Conservation (phyloP, 2,888 invertebrate species). For the Macaria liturata region DNA sequence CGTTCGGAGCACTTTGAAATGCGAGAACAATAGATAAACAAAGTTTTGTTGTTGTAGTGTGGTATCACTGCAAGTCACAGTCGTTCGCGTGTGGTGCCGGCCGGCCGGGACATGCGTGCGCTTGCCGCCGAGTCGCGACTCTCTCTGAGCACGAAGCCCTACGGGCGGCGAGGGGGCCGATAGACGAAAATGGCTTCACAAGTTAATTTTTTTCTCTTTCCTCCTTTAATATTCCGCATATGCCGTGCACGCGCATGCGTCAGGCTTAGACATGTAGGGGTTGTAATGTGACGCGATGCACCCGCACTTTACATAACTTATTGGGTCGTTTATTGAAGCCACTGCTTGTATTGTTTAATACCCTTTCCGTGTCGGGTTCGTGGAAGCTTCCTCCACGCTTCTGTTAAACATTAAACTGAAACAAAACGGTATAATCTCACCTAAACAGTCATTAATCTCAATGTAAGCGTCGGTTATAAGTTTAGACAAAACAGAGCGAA, state of each 20-base stretch:
- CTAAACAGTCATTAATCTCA: conserved; percentile 66
- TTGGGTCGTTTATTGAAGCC: conserved; percentile 79
- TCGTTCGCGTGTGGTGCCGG: conserved; percentile 48
- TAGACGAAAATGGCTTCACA: conserved; percentile 84
- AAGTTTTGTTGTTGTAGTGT: conserved; percentile 41
- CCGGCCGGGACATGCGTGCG: conserved; percentile 53
- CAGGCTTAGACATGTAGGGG: conserved; percentile 67
- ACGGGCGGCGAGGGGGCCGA: conserved; percentile 75
- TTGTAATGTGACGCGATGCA: conserved; percentile 80
- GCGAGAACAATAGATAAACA: conserved; percentile 17
- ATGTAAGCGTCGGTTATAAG: conserved; percentile 44
- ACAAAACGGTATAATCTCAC: conserved; percentile 60
- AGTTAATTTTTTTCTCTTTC: conserved; percentile 84
- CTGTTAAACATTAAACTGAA: conserved; percentile 68
- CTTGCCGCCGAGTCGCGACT: conserved; percentile 62
- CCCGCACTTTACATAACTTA: conserved; percentile 81
- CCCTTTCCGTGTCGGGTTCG: conserved; percentile 77
- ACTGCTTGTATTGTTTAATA: conserved; percentile 79
- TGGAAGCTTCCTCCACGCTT: conserved; percentile 65
- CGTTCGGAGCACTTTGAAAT: conserved; percentile 39
- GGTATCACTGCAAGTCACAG: conserved; percentile 55
- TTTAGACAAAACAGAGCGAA: conserved; percentile 28
- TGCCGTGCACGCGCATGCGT: conserved; percentile 82
- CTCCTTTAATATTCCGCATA: conserved; percentile 83
- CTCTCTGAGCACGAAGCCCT: conserved; percentile 71